These are phyloP conservation scores for Triplophysa dalaica DNA, from an alignment of 2,113 vertebrate species.

Conservation along the genomic window DNA sequence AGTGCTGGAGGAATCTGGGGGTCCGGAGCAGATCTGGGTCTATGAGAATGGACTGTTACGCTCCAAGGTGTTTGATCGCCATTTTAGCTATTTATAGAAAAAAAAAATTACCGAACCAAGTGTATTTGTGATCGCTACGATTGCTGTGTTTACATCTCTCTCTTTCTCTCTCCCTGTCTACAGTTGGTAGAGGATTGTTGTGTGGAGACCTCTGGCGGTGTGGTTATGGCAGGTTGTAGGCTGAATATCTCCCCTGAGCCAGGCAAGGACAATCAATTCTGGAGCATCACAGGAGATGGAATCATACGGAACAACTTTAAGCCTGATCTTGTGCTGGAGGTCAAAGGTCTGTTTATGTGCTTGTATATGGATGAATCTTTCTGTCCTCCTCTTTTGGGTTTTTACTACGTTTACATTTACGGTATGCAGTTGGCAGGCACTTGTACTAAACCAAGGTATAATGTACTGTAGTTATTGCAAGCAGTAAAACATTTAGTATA, in stretches of 20 bases:
- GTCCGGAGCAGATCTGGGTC: conserved; percentile 88
- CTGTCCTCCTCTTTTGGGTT: too few relatives aligned
- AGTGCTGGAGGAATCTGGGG: conserved; percentile 80
- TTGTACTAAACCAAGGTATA: too few relatives aligned
- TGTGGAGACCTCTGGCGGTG: conserved; percentile 81
- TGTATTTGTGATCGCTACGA: background rate
- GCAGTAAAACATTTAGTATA: too few relatives aligned
- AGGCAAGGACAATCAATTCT: conserved; percentile 81
- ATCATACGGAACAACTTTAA: conserved; percentile 83
- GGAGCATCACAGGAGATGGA: conserved; percentile 85
- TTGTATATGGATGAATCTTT: too few relatives aligned
- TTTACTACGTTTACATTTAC: too few relatives aligned
- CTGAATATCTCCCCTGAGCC: conserved; percentile 81
- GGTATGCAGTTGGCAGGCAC: too few relatives aligned
- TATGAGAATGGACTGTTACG: conserved; percentile 85
- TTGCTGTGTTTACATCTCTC: background rate
- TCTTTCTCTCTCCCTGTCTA: background rate
- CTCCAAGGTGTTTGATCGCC: conserved; percentile 78
- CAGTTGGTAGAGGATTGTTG: conserved; percentile 89
- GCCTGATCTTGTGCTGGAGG: conserved; percentile 86
- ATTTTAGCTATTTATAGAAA: background rate
- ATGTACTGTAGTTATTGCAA: too few relatives aligned
- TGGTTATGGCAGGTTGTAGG: conserved; percentile 86
- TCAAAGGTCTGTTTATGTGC: conserved; percentile 87
- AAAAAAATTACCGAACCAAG: background rate